Evolutionary conservation across 2,888 invertebrate genomes (phyloP).

Genomic region (Sarcophaga subvicina): DNA sequence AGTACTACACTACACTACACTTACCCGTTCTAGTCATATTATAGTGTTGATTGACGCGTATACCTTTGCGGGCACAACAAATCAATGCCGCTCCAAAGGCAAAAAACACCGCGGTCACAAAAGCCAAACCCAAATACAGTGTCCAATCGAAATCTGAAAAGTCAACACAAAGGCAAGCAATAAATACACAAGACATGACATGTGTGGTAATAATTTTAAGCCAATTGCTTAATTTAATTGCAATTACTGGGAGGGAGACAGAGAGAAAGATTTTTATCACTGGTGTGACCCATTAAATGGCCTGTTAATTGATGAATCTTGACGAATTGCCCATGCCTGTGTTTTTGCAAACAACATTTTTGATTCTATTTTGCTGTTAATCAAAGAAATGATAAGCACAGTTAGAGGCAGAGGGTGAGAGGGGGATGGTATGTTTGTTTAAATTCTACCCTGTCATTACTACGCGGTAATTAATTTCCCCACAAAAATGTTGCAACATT

Average conservation of each 20-base stretch:
- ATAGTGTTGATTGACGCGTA: conserved; percentile 79
- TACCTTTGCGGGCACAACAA: conserved; percentile 79
- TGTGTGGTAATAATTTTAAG: conserved; percentile 12
- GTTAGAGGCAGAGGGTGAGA: neutral
- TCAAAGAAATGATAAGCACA: neutral
- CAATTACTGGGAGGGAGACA: conserved; percentile 9
- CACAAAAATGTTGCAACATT: conserved; percentile 67
- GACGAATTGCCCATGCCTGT: neutral
- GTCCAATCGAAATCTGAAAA: conserved; percentile 80
- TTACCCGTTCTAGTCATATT: conserved; percentile 81
- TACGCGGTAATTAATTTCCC: conserved; percentile 68
- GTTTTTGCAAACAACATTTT: neutral
- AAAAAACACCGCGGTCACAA: conserved; percentile 79
- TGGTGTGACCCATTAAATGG: conserved; percentile 67
- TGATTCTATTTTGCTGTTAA: neutral
- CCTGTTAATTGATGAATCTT: conserved; percentile 53
- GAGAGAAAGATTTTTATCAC: conserved; percentile 46
- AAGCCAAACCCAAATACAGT: conserved; percentile 81
- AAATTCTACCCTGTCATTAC: conserved; percentile 63
- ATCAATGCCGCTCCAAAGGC: conserved; percentile 79
- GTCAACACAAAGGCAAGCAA: neutral
- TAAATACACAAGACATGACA: neutral
- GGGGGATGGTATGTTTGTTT: neutral
- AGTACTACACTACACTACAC: conserved; percentile 21
- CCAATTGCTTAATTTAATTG: conserved; percentile 63